Evolutionary conservation across 2,888 invertebrate genomes (phyloP), one percentile per base, ranked within the genome.

Genomic region (Brenthis daphne): DNA sequence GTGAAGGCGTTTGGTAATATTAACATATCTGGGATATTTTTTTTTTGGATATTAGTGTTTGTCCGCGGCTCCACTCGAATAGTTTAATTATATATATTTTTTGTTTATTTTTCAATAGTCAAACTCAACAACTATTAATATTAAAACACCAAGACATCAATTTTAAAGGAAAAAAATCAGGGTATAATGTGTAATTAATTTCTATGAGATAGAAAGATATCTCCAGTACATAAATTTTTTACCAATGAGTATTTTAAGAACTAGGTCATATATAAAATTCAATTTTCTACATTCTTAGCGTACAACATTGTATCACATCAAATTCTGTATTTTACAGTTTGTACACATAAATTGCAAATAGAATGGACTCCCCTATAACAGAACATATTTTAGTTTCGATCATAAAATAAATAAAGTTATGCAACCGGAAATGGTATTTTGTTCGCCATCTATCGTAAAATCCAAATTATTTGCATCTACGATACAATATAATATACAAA

Each of bases 321-420:
- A 60, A 60, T 60, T 60, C 29, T 48, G 29, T 8, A 48, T 24
- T 50, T 50, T 29, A 29, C 48, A 29, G n/a, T 60, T 47, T 60
- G 37, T 60, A 24, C 48, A 60, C 37, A 43, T 43, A 29, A 50
- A 29, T 60, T 60, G 60, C 29, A 60, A 29, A n/a, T n/a, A 29
- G 60, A 50, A 50, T n/a, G 29, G 48, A 48, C n/a, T 60, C 60
- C 29, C n/a, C 60, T n/a, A 60, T 60, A 60, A 50, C 37, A 43
- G 37, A 43, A 43, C 48, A 60, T 60, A 60, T 60, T 60, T 60
- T 29, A 48, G n/a, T 60, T 60, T 48, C 24, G 14, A 60, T 60
- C 60, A 29, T 60, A 33, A 60, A 50, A 60, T 60, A 60, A 50
- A 50, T 50, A 60, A 60, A 60, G 50, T 60, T 60, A 60, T 50